Percentiles rank a stretch among this genome's conserved stretches.
These are phyloP conservation scores for Hipposideros larvatus DNA, from an alignment of 2,797 vertebrate species.

Conservation along the genomic window DNA sequence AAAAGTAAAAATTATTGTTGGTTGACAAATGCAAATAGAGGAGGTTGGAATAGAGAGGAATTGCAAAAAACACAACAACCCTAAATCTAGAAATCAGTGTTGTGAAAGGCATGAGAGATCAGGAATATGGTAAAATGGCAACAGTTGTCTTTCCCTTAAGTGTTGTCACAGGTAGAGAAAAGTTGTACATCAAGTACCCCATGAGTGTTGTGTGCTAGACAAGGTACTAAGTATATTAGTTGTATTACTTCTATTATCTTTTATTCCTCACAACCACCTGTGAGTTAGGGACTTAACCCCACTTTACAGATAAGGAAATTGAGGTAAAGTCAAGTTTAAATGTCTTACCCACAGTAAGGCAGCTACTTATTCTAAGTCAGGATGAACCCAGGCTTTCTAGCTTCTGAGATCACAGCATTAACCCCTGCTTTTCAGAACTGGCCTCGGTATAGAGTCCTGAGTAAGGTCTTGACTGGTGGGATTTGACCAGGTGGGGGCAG, in stretches of 20 bases:
- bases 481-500: slow-evolving; percentile 39
- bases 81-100: not conserved
- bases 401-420: not conserved
- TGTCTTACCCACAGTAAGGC: not conserved
- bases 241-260: not conserved
- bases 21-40: slow-evolving; percentile 6
- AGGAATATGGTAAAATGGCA: not conserved
- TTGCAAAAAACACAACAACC: not conserved
- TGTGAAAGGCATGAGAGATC: not conserved
- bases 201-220: not conserved
- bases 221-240: not conserved
- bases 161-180: not conserved
- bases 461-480: not conserved
- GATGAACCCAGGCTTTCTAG: not conserved
- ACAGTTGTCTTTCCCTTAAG: not conserved
- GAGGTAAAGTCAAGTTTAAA: not conserved
- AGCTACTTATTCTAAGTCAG: not conserved
- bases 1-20: not conserved
- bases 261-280: not conserved
- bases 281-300: not conserved
- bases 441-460: not conserved
- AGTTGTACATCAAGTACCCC: not conserved
- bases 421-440: not conserved
- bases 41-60: not conserved
- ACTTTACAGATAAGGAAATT: not conserved